Evolutionary conservation across 2,113 vertebrate species (phyloP).

Genomic region (Falcunculus frontatus): DNA sequence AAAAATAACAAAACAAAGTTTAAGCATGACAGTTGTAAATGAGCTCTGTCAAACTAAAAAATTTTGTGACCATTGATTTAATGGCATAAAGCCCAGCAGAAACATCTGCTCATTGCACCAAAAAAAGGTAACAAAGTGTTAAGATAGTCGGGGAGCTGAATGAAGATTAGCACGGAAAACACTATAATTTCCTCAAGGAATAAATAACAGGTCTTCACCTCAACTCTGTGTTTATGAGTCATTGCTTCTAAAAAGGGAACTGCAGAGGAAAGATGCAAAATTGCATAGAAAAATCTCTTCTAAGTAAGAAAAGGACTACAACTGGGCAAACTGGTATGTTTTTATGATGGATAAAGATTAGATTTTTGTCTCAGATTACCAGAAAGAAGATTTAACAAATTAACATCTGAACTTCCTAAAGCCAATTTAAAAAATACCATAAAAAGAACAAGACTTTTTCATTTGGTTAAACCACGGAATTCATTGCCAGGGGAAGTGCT

Average conservation of each 20-base stretch:
- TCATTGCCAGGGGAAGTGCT: background rate
- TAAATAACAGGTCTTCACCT: background rate
- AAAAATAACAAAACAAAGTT: background rate
- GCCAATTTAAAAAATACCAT: background rate
- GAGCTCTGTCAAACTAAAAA: background rate
- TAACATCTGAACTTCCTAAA: background rate
- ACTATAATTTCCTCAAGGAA: background rate
- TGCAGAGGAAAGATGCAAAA: background rate
- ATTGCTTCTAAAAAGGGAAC: background rate
- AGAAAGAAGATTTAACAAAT: background rate
- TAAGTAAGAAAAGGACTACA: background rate
- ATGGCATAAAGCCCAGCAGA: background rate
- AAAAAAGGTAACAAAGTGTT: background rate
- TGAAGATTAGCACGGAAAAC: background rate
- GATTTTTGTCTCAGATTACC: background rate
- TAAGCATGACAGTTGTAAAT: background rate
- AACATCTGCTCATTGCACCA: background rate
- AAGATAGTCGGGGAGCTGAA: background rate
- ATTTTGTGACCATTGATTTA: background rate
- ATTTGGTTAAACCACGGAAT: background rate
- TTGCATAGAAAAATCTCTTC: background rate
- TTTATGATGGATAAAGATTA: background rate
- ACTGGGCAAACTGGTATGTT: background rate
- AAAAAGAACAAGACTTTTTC: background rate
- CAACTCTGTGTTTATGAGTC: background rate